Evolutionary conservation across 1,140 invertebrate species (phyloP).

Genomic region (Leptestheria dahalacensis): DNA sequence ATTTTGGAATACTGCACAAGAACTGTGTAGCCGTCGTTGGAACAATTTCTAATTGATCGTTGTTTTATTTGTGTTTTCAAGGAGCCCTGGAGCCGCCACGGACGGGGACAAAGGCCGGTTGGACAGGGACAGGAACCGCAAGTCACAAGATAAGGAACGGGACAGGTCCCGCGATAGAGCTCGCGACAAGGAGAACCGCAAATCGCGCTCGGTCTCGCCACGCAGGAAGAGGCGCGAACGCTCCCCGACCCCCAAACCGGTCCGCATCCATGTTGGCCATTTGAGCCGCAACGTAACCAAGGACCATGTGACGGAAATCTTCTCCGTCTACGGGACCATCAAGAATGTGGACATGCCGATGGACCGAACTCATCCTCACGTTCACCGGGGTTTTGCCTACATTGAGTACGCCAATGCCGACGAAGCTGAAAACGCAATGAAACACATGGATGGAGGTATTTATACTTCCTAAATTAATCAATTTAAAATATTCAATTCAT

Average conservation of each 20-base stretch:
- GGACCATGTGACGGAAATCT: conserved; percentile 90
- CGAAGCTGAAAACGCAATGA: conserved; percentile 95
- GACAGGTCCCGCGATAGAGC: neutral
- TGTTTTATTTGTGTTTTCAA: no score
- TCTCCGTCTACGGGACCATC: conserved; percentile 76
- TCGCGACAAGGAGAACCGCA: conserved; percentile 22
- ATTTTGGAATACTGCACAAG: neutral
- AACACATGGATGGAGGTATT: conserved; percentile 97
- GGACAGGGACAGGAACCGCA: conserved; percentile 1
- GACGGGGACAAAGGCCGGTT: conserved; percentile 1
- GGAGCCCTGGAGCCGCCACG: conserved; percentile 26
- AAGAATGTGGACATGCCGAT: conserved; percentile 77
- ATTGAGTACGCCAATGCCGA: conserved; percentile 86
- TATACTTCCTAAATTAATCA: no score
- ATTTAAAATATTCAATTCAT: no score
- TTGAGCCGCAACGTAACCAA: conserved; percentile 82
- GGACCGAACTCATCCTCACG: conserved; percentile 69
- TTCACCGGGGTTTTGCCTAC: conserved; percentile 81
- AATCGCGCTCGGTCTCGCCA: conserved; percentile 34
- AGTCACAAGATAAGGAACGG: conserved; percentile 4
- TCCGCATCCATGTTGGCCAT: conserved; percentile 82
- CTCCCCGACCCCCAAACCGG: conserved; percentile 67
- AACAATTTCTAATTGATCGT: no score
- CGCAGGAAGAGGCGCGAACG: conserved; percentile 48
- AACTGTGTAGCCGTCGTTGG: no score